Evolutionary conservation across 2,797 vertebrate genomes (phyloP), one percentile per base, ranked within the genome.

Genomic region (Bovichtus variegatus): DNA sequence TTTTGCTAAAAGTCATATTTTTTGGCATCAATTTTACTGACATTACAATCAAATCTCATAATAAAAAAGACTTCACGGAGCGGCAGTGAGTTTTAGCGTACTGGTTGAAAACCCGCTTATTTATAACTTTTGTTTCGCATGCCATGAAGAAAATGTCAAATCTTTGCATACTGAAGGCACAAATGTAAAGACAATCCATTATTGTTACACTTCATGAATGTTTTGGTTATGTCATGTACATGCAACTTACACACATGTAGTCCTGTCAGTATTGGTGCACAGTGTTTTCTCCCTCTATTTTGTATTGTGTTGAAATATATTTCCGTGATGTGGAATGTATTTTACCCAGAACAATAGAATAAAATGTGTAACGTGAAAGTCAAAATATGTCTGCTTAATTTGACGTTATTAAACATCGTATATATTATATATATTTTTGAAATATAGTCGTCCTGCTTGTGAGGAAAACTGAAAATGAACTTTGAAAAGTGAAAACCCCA

Each of bases 311-410:
- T 88, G 71, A 84, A 84, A 84, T 66, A 86, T 86, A 61, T 90
- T 88, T 89, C 74, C 53, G 83, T 71, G 74, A 51, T 64, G 83
- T 93, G 63, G 91, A 76, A 87, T 90, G 86, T 90, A 87, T 93
- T 93, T 85, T 86, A 90, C 87, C 77, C 82, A 60, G 84, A 94
- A 89, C 87, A 90, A 85, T 89, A 88, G 85, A 95, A 93, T 94
- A 93, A 94, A 95, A 85, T 63, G 58, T 83, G 68, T 83, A 67
- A 90, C 62, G 60, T 19, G 59, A 60, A 86, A 73, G 44, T 78
- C 46, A 64, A 58, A 21, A 44, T 41, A 1, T 51, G 27, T 53
- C 60, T 66, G n/a, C 9, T 61, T 69, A 18, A 49, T 71, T 21
- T 27, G 9, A 36, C 53, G 19, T 25, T 15, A 44, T 64, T 16